phyloP scores from a whole-genome alignment of 2,888 invertebrate genomes.

The Lacanobia wlatinum region DNA sequence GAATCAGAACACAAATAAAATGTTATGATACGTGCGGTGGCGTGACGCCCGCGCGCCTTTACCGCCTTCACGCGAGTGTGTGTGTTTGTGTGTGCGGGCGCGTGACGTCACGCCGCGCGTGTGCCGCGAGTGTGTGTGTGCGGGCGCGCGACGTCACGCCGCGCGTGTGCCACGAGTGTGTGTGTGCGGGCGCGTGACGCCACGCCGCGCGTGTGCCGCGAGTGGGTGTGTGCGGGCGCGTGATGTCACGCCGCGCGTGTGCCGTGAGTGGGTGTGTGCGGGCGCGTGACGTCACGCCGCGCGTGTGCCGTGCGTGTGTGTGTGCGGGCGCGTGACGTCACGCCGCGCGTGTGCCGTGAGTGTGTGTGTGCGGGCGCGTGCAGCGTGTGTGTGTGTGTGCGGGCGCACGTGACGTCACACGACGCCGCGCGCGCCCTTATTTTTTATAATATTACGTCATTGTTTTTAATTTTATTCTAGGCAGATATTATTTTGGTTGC shows the following conservation, averaged over 20 bases:
- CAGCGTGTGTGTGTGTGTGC: conserved; percentile 39
- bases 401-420: conserved; percentile 28
- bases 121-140: no score
- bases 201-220: background rate
- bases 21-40: conserved; percentile 45
- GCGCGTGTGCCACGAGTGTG: no score
- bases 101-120: no score
- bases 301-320: no score
- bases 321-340: background rate
- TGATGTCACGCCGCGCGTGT: no score
- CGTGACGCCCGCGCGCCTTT: background rate
- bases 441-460: conserved; percentile 57
- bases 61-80: background rate
- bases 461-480: conserved; percentile 85
- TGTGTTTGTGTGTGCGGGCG: no score
- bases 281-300: no score
- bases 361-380: conserved; percentile 17
- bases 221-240: no score
- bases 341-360: background rate
- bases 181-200: background rate
- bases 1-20: conserved; percentile 40
- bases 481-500: conserved; percentile 80
- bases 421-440: background rate
- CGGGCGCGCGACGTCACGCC: no score
- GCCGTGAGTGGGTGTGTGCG: background rate